These are phyloP conservation scores for Dreissena rostriformis DNA, from an alignment of 1,140 invertebrate genomes.

Conservation along the genomic window DNA sequence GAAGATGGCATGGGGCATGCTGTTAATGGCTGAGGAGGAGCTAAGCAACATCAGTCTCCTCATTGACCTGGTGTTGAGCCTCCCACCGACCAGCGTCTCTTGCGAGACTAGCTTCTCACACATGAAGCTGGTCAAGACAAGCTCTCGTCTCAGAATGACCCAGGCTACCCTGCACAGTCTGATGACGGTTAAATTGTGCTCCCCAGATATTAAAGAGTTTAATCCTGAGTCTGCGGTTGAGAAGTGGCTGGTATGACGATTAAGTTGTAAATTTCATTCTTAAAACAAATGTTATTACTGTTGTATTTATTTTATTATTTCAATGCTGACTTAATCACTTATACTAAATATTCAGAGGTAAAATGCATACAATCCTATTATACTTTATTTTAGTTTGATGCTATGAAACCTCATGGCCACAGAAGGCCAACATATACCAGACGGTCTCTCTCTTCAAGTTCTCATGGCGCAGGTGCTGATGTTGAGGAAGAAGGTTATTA, in stretches of 20 bases:
- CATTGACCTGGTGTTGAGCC: background rate
- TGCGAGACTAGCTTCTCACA: constrained; percentile 18
- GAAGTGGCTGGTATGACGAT: background rate
- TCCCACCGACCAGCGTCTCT: constrained; percentile 23
- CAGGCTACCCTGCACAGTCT: background rate
- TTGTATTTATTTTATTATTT: background rate
- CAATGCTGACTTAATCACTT: background rate
- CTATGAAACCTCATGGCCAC: background rate
- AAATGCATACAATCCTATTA: background rate
- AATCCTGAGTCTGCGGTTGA: background rate
- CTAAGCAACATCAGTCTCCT: background rate
- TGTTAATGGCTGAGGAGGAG: constrained; percentile 6
- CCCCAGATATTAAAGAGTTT: background rate
- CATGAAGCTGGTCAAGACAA: constrained; percentile 14
- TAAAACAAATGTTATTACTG: background rate
- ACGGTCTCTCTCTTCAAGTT: too few relatives aligned
- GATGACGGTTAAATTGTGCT: background rate
- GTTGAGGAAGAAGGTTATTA: too few relatives aligned
- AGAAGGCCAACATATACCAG: too few relatives aligned
- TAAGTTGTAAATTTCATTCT: background rate
- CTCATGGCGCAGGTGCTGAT: too few relatives aligned
- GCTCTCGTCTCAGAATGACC: background rate
- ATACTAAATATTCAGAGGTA: background rate
- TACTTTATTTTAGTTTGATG: background rate
- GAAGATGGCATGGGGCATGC: background rate